Evolutionary conservation across 2,113 vertebrate species (phyloP).

Genomic region (Sturnus vulgaris): DNA sequence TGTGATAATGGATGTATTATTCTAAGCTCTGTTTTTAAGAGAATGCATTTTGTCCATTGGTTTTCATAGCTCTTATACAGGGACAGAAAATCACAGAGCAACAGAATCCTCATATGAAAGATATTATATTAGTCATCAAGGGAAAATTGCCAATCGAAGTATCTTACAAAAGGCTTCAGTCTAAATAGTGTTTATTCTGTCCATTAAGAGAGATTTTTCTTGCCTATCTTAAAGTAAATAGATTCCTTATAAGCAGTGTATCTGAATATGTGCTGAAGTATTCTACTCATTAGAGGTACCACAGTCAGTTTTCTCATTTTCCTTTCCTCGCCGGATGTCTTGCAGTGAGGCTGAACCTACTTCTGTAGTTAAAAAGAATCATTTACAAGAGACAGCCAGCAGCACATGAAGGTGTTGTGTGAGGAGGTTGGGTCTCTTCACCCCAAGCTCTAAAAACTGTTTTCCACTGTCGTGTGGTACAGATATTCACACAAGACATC

Average conservation of each 20-base stretch:
- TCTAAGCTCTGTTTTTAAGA: neutral
- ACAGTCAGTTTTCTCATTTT: neutral
- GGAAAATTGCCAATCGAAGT: constrained; percentile 13
- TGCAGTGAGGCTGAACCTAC: neutral
- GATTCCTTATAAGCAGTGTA: neutral
- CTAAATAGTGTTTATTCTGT: constrained; percentile 6
- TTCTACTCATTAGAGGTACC: neutral
- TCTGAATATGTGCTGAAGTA: neutral
- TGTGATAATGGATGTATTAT: neutral
- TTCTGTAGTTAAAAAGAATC: neutral
- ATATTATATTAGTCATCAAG: neutral
- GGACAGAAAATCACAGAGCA: neutral
- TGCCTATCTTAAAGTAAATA: neutral
- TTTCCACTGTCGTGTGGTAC: neutral
- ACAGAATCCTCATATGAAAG: neutral
- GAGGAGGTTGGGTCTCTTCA: neutral
- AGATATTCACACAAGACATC: neutral
- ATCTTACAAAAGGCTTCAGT: neutral
- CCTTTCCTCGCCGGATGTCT: neutral
- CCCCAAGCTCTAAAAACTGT: neutral
- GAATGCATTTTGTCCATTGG: neutral
- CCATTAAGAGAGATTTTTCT: neutral
- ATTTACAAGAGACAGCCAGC: neutral
- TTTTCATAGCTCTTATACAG: neutral
- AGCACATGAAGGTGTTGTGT: neutral